Evolutionary conservation across 2,888 invertebrate genomes (phyloP).

Genomic region (Ophion costatus): DNA sequence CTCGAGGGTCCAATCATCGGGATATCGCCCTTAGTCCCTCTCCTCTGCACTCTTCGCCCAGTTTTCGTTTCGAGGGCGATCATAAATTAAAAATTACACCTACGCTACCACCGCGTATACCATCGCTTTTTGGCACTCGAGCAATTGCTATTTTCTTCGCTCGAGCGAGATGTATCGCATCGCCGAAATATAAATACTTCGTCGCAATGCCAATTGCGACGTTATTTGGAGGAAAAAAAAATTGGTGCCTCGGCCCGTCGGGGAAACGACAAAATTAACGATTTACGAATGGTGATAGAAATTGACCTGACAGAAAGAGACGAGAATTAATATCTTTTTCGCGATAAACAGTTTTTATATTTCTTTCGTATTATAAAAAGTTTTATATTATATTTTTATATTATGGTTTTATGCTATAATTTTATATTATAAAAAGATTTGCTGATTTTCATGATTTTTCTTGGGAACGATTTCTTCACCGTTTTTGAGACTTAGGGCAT

Average conservation of each 20-base stretch:
- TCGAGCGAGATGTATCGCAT: neutral
- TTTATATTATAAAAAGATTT: too few relatives aligned
- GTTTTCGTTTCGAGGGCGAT: conserved; percentile 42
- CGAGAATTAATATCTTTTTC: neutral
- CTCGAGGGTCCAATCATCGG: conserved; percentile 69
- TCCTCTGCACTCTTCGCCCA: neutral
- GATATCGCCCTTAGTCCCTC: conserved; percentile 41
- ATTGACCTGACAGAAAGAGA: neutral
- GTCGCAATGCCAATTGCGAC: neutral
- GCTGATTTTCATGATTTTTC: too few relatives aligned
- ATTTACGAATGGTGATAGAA: neutral
- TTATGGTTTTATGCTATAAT: too few relatives aligned
- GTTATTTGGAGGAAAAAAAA: neutral
- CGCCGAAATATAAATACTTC: conserved; percentile 9
- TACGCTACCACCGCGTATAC: conserved; percentile 30
- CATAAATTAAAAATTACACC: conserved; percentile 69
- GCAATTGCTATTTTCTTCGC: conserved; percentile 24
- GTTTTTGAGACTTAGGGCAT: too few relatives aligned
- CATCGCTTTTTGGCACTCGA: conserved; percentile 24
- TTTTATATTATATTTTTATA: too few relatives aligned
- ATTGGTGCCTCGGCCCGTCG: too few relatives aligned
- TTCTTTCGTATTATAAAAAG: conserved; percentile 2
- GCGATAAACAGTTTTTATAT: neutral
- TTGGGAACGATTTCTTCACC: too few relatives aligned
- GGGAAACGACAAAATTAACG: neutral